Conservation (phyloP, 2,888 invertebrate genomes). For the Melinopterus prodromus region DNA sequence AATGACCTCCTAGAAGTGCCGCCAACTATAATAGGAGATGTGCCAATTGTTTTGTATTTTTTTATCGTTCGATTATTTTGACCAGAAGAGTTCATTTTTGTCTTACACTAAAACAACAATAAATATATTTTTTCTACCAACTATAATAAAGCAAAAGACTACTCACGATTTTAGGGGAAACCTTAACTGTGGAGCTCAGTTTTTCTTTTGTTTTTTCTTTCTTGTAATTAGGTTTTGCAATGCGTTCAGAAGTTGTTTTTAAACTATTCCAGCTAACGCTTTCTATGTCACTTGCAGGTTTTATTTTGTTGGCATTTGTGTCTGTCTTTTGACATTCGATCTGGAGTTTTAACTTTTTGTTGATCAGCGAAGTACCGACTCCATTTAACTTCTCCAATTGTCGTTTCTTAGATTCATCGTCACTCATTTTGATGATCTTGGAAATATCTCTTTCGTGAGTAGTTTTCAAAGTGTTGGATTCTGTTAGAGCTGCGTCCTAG, state of each 20-base stretch:
- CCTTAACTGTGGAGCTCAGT: too few relatives aligned
- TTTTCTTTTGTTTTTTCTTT: too few relatives aligned
- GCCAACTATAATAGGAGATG: not conserved
- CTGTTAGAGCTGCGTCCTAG: not conserved
- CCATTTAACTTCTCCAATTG: constrained; percentile 32
- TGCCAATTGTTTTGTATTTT: constrained; percentile 6
- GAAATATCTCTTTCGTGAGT: constrained; percentile 20
- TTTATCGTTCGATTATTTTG: not conserved
- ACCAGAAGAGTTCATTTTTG: not conserved
- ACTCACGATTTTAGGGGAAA: too few relatives aligned
- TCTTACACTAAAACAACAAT: not conserved
- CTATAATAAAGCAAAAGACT: too few relatives aligned
- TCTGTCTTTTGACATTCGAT: constrained; percentile 8
- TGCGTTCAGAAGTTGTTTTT: not conserved
- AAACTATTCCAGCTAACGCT: not conserved
- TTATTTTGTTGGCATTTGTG: not conserved
- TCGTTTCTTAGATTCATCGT: constrained; percentile 19
- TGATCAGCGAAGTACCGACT: constrained; percentile 29
- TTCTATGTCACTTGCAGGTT: not conserved
- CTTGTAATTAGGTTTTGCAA: not conserved
- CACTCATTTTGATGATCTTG: constrained; percentile 6
- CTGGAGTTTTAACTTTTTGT: constrained; percentile 22
- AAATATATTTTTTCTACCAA: too few relatives aligned
- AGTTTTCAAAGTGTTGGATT: not conserved
- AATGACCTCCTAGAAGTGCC: not conserved